These are phyloP conservation scores for Campaea margaritaria DNA, from an alignment of 2,888 invertebrate species.

Conservation along the genomic window DNA sequence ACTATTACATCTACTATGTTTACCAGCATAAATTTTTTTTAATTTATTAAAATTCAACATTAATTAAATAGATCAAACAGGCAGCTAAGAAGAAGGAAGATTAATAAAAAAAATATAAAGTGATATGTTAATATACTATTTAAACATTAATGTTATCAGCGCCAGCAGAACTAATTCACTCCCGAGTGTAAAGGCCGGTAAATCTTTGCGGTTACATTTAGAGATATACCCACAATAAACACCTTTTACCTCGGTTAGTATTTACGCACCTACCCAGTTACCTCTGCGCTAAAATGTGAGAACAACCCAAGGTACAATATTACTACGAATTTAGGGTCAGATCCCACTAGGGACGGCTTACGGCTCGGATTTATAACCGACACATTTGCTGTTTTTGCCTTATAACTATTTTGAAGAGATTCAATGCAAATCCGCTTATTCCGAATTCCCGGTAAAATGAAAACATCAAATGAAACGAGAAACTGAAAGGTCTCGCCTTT, in stretches of 20 bases:
- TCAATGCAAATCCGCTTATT: constrained; percentile 37
- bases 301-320: constrained; percentile 45
- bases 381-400: constrained; percentile 47
- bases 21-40: no score
- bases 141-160: constrained; percentile 11
- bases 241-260: constrained; percentile 32
- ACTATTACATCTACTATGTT: no score
- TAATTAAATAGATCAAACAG: no score
- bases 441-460: constrained; percentile 19
- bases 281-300: constrained; percentile 48
- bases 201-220: constrained; percentile 36
- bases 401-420: constrained; percentile 49
- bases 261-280: constrained; percentile 34
- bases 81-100: no score
- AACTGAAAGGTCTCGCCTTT: constrained; percentile 10
- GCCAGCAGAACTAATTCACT: constrained; percentile 10
- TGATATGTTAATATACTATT: background rate
- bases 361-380: constrained; percentile 51
- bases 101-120: no score
- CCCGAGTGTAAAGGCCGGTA: constrained; percentile 24
- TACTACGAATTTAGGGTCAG: constrained; percentile 49
- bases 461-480: constrained; percentile 8
- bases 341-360: constrained; percentile 50
- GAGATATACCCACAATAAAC: constrained; percentile 35
- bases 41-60: no score